Base-by-base conservation (phyloP, 2,888 invertebrate genomes). In the Scrobipalpa atriplicella region DNA sequence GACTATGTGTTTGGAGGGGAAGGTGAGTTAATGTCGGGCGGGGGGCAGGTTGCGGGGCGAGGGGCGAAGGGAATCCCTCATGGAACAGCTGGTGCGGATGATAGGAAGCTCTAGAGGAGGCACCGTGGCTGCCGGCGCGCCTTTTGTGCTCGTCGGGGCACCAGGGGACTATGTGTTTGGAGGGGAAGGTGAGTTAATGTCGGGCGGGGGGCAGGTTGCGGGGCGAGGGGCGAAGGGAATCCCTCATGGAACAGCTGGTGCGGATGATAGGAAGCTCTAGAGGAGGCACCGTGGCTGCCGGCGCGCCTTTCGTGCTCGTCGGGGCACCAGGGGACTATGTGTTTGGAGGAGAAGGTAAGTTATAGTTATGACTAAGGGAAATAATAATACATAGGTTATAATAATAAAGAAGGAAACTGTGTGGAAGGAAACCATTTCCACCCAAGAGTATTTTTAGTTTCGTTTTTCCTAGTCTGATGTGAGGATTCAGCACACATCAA, bases 1-100 rank as follows among this genome's bases (percentile, higher is more conserved):
- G 93, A 92, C 80, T 91, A 93, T 70, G 90, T 92, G 8, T 86
- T 93, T 66, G 92, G 92, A 0, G 91, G 91, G 0, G 93, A 93
- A 80, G 91, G 92, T 92, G 67, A 51, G 67, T 54, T 21, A 11
- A 8, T 93, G 90, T 84, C 91, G 0, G 90, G 90, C 91, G 0
- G 90, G 90, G 43, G 86, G 86, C 13, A 77, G 87, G 66, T 60
- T 85, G 71, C 83, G 89, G 0, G 77, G 78, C 0, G 69, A 77
- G 8, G 76, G 80, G 6, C 76, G 83, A 29, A 76, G 85, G 13
- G 86, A 89, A 68, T 84, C 87, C 1, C 73, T 92, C 19, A 83
- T 92, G 81, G 89, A 92, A 66, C 90, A 92, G 79, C 72, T 93
- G 63, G 83, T 92, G 76, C 87, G 83, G 86, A 88, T 90, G 86